A percentile compares a stretch with the other conserved stretches of the same genome.
phyloP scores from a whole-genome alignment of 2,797 vertebrate species.

The Sorex maritimensis region DNA sequence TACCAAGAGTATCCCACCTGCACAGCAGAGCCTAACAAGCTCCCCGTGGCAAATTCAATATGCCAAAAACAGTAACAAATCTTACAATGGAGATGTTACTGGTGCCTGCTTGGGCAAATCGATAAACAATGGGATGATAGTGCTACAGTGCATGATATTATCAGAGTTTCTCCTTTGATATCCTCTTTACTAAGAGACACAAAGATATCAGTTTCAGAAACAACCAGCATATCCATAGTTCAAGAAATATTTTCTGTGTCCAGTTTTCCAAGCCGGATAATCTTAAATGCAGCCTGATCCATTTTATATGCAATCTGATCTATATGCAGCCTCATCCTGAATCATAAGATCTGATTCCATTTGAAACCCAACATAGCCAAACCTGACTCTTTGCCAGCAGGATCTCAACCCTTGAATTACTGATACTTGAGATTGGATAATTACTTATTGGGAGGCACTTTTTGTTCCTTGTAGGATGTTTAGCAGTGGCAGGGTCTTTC shows the following conservation, averaged over 20 bases:
- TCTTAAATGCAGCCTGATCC: not conserved
- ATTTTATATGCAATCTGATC: not conserved
- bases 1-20: no score
- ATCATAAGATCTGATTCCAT: not conserved
- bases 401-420: not conserved
- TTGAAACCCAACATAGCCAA: not conserved
- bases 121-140: no score
- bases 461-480: not conserved
- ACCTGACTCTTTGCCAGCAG: not conserved
- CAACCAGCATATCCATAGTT: not conserved
- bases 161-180: conserved; percentile 37
- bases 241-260: not conserved
- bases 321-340: no score
- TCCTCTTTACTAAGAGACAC: conserved; percentile 21
- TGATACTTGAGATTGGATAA: not conserved
- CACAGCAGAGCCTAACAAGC: no score
- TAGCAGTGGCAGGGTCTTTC: not conserved
- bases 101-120: no score
- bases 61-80: no score
- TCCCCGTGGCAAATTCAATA: no score
- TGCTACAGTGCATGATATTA: not conserved
- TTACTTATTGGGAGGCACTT: not conserved
- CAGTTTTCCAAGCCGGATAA: not conserved
- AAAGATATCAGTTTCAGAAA: conserved; percentile 34
- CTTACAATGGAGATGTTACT: no score